Percentiles rank a stretch among this genome's conserved stretches.
Conservation (phyloP, 2,888 invertebrate species). For the Morpho deidamia region DNA sequence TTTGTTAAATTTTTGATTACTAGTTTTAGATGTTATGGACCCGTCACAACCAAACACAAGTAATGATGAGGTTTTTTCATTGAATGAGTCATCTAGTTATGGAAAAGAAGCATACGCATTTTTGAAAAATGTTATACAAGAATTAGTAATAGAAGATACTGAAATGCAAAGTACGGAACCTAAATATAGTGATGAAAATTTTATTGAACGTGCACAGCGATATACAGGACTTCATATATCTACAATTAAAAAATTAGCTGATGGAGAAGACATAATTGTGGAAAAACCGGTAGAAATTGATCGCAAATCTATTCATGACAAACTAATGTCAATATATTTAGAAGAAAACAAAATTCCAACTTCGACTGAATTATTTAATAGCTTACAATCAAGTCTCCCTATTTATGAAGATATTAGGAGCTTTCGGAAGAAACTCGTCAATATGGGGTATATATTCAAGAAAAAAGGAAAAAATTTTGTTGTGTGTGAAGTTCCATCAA, state of each 20-base stretch:
- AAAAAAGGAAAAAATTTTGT: conserved; percentile 2
- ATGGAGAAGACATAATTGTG: neutral
- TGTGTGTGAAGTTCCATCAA: conserved; percentile 10
- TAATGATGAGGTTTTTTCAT: neutral
- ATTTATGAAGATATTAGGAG: conserved; percentile 10
- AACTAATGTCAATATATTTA: conserved; percentile 4
- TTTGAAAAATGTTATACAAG: conserved; percentile 5
- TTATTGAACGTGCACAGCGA: neutral
- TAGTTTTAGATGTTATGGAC: neutral
- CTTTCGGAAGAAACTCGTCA: conserved; percentile 9
- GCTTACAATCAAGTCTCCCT: conserved; percentile 3
- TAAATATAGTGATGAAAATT: neutral
- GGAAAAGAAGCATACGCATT: conserved; percentile 12
- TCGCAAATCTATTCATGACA: conserved; percentile 8
- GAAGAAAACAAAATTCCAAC: conserved; percentile 1
- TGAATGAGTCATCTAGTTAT: neutral
- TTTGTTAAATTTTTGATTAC: too few species aligned
- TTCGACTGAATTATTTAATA: conserved; percentile 7
- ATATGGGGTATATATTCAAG: conserved; percentile 18
- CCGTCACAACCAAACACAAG: neutral
- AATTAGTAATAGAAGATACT: conserved; percentile 2
- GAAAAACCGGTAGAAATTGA: neutral
- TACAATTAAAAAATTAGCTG: neutral
- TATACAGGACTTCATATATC: conserved; percentile 4
- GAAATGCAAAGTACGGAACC: neutral